A percentile compares a stretch with the other conserved stretches of the same genome.
These are phyloP conservation scores for Gopherus evgoodei DNA, from an alignment of 2,113 vertebrate species.

Conservation along the genomic window DNA sequence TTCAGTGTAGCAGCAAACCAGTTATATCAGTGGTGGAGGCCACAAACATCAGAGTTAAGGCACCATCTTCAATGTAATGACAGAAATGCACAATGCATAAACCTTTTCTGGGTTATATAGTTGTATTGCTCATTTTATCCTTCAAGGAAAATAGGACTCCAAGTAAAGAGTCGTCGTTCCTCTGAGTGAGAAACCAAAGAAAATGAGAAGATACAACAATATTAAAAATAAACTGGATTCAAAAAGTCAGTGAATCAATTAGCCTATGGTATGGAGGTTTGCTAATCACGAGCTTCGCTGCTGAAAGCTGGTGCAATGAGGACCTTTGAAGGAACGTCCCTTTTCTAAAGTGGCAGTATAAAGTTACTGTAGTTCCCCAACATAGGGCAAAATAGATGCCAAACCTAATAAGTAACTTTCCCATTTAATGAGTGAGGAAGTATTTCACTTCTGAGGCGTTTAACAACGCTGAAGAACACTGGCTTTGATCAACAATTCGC, in stretches of 20 bases:
- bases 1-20: neutral
- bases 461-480: neutral
- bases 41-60: neutral
- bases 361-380: neutral
- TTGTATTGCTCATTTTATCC: neutral
- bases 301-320: neutral
- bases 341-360: neutral
- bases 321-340: neutral
- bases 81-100: neutral
- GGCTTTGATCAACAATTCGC: rapidly evolving
- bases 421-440: neutral
- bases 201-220: neutral
- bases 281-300: rapidly evolving
- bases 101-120: neutral
- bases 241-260: neutral
- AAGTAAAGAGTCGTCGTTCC: neutral
- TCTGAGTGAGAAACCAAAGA: neutral
- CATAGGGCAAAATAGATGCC: neutral
- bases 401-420: neutral
- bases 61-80: neutral
- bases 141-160: neutral
- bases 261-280: neutral
- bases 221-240: neutral
- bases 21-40: neutral
- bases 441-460: neutral